Evolutionary conservation across 2,797 vertebrate species (phyloP).

Genomic region (Enteromius paludinosus): DNA sequence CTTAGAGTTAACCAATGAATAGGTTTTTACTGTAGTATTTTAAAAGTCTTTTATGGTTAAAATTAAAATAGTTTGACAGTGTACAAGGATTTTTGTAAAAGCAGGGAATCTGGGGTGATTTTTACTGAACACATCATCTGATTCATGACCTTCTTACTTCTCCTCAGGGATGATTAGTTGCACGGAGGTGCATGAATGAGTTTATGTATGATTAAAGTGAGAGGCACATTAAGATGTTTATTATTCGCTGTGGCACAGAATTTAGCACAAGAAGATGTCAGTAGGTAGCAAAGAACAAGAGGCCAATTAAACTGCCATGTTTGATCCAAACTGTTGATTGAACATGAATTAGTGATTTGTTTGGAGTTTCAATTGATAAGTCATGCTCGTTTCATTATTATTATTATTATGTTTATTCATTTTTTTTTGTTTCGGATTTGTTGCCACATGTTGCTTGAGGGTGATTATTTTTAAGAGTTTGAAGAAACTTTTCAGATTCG

Average conservation of each 20-base stretch:
- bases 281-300: slow-evolving; percentile 19
- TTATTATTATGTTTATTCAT: not conserved
- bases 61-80: not conserved
- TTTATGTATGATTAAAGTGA: not conserved
- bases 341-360: not conserved
- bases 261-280: not conserved
- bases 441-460: slow-evolving; percentile 4
- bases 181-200: not conserved
- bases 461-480: slow-evolving; percentile 58
- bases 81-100: not conserved
- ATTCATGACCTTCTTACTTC: not conserved
- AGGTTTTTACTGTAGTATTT: not conserved
- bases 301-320: slow-evolving; percentile 25
- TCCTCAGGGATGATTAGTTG: slow-evolving; percentile 1
- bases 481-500: slow-evolving; percentile 67
- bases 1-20: not conserved
- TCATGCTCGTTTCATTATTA: slow-evolving; percentile 36
- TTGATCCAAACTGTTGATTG: slow-evolving; percentile 18
- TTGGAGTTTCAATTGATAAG: slow-evolving; percentile 39
- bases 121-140: not conserved
- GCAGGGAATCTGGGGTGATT: not conserved
- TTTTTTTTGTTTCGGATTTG: not conserved
- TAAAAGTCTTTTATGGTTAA: not conserved
- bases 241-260: not conserved
- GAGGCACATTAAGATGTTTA: not conserved